Conservation (phyloP, 2,113 vertebrate genomes). For the Anhinga rufa region DNA sequence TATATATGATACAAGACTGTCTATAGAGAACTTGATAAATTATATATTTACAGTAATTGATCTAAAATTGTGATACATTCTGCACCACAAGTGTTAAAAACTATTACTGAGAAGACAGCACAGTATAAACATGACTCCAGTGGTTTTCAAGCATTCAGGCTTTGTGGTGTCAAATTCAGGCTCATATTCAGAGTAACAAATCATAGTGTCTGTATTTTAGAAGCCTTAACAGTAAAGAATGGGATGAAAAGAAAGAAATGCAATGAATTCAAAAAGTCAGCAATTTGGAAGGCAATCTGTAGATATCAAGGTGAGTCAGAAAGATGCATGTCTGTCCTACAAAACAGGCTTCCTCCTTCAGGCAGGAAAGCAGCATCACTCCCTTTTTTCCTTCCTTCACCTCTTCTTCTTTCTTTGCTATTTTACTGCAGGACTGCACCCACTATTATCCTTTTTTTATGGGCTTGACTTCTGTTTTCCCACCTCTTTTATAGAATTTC, state of each 20-base stretch:
- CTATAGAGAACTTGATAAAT: background rate
- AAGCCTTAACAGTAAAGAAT: background rate
- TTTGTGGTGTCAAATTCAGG: background rate
- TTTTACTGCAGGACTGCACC: background rate
- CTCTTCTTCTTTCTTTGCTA: background rate
- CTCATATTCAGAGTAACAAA: background rate
- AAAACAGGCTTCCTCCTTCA: background rate
- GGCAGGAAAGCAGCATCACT: background rate
- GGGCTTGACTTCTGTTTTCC: background rate
- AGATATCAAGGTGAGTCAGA: background rate
- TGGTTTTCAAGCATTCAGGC: background rate
- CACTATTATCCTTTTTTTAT: background rate
- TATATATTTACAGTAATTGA: background rate
- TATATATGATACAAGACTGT: background rate
- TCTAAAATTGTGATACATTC: background rate
- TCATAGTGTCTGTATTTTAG: background rate
- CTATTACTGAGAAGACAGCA: background rate
- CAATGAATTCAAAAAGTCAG: background rate
- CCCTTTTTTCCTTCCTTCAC: background rate
- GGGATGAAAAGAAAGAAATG: background rate
- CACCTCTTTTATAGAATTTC: background rate
- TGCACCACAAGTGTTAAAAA: background rate
- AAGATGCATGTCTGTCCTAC: background rate
- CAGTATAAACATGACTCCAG: background rate
- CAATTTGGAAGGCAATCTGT: background rate